Percentiles rank a stretch among this genome's conserved stretches.
Evolutionary conservation across 2,888 invertebrate genomes (phyloP).

Genomic region (Cyclophora albipunctata): DNA sequence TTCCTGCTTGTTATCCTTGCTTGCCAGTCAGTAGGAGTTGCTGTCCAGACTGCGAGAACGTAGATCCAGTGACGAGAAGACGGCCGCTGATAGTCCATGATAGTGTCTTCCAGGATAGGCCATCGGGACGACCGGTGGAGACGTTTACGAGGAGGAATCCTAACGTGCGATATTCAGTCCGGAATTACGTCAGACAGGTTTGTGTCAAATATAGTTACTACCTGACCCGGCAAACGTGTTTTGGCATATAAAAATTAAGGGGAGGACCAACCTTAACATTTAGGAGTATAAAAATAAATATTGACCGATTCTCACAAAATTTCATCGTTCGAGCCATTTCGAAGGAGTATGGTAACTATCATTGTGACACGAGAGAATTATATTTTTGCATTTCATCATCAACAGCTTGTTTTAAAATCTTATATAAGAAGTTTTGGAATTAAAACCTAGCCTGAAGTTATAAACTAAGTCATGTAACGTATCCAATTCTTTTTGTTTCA

Average conservation of each 20-base stretch:
- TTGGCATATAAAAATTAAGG: no score
- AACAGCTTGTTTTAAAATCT: no score
- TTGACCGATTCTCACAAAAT: no score
- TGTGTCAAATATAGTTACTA: conserved; percentile 1
- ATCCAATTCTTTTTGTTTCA: conserved; percentile 16
- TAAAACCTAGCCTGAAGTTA: no score
- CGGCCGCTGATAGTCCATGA: conserved; percentile 76
- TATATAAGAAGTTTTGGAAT: no score
- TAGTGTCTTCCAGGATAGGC: conserved; percentile 57
- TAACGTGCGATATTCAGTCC: conserved; percentile 46
- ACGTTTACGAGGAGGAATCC: conserved; percentile 40
- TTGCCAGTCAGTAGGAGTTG: conserved; percentile 62
- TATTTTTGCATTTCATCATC: no score
- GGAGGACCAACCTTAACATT: no score
- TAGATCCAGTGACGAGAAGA: conserved; percentile 75
- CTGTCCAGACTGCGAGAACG: conserved; percentile 47
- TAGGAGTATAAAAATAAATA: no score
- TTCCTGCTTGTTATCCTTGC: conserved; percentile 63
- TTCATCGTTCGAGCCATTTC: no score
- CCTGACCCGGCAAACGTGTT: no score
- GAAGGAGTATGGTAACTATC: no score
- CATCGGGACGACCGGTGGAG: conserved; percentile 42
- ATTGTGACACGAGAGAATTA: no score
- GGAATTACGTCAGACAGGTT: conserved; percentile 52
- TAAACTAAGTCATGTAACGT: neutral